Base-by-base conservation (phyloP, 2,113 vertebrate genomes). In the Urocolius indicus region DNA sequence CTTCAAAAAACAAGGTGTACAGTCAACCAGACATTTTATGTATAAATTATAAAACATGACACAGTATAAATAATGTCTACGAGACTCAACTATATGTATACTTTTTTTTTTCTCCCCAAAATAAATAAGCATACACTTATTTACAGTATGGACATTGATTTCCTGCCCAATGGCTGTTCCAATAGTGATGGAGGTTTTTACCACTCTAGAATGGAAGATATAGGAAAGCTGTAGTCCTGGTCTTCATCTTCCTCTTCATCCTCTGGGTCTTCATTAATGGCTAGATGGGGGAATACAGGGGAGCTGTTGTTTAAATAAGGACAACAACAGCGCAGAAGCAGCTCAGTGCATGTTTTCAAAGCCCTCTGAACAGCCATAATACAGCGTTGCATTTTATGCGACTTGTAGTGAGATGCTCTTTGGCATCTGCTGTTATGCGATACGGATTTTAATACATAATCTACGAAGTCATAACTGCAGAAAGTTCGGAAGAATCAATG, bases 81-180 rank as follows among this genome's bases (percentile, higher is more conserved):
- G 93, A 98, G 98, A 99, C 99, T 99, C 99, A 99, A 99, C 99
- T 99, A 99, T 98, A 99, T 98, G 99, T 99, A 99, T 99, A 99
- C 98, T 99, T 99, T 98, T 98, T 91, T 94, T 98, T 98, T 95
- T 58, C 98, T 98, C 98, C 89, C 98, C 99, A 98, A 99, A 99
- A 99, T 99, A 99, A 99, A 99, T 99, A 99, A 99, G 99, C 99
- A 98, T 99, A 99, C 99, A 99, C 98, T 98, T 99, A 99, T 99
- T 98, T 99, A 99, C 99, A 99, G 98, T 99, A 99, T 98, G 98
- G 98, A 99, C 99, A 99, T 96, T 98, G 98, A 98, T 98, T 98
- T 98, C 78, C 97, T 98, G 98, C 98, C 98, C 98, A 98, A 98
- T 98, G 98, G 98, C 98, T 98, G 96, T 98, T 98, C 94, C 98